Evolutionary conservation across 2,113 vertebrate genomes (phyloP).

Genomic region (Melanotaenia duboulayi): DNA sequence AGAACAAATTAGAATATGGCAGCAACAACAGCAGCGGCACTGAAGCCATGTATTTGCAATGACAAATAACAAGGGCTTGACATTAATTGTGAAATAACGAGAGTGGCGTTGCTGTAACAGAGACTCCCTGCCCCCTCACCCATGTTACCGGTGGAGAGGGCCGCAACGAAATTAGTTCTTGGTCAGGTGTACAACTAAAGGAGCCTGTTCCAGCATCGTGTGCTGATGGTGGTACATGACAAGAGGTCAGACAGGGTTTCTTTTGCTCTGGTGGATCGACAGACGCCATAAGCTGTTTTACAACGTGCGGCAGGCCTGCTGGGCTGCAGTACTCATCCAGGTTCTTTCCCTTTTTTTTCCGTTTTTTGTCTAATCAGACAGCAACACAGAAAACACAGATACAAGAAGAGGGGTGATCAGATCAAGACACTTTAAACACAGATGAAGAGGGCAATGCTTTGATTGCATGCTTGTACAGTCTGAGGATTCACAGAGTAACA

Average conservation of each 20-base stretch:
- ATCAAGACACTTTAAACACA: background rate
- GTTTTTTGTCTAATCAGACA: conserved; percentile 42
- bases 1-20: conserved; percentile 85
- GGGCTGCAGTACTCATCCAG: conserved; percentile 16
- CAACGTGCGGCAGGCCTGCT: conserved; percentile 27
- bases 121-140: conserved; percentile 67
- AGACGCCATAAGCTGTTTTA: conserved; percentile 67
- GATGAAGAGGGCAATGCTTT: conserved; percentile 4
- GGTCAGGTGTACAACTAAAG: conserved; percentile 76
- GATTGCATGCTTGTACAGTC: conserved; percentile 31
- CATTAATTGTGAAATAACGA: conserved; percentile 85
- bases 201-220: conserved; percentile 67
- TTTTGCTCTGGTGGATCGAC: conserved; percentile 57
- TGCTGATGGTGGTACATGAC: conserved; percentile 75
- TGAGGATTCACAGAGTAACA: conserved; percentile 31
- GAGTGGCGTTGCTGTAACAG: conserved; percentile 71
- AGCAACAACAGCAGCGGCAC: conserved; percentile 75
- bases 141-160: conserved; percentile 66
- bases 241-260: conserved; percentile 64
- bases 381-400: background rate
- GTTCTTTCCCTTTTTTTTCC: conserved; percentile 32
- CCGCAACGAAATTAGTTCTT: conserved; percentile 69
- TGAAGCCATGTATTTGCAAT: conserved; percentile 76
- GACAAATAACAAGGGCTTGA: conserved; percentile 84
- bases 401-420: background rate